Conservation (phyloP, 2,113 vertebrate genomes). For the Anhinga rufa region DNA sequence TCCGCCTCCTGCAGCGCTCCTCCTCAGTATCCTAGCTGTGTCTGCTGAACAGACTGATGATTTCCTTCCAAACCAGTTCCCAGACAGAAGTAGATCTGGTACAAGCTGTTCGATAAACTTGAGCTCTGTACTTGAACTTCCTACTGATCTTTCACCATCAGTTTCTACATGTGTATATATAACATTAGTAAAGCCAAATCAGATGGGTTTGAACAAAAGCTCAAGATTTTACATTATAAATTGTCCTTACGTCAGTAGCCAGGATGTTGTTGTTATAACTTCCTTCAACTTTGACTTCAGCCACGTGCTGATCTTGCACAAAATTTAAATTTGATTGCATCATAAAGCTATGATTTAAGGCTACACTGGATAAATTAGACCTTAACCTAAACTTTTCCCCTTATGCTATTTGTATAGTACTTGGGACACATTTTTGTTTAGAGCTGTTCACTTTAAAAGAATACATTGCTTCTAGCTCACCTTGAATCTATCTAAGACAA, state of each 20-base stretch:
- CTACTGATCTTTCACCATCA: not conserved
- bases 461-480: not conserved
- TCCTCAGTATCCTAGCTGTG: not conserved
- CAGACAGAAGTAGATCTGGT: not conserved
- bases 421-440: not conserved
- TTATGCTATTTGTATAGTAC: not conserved
- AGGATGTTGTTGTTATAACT: not conserved
- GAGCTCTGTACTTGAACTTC: not conserved
- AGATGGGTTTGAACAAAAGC: not conserved
- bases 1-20: not conserved
- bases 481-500: not conserved
- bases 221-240: conserved; percentile 18
- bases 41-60: not conserved
- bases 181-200: not conserved
- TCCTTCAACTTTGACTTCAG: conserved; percentile 5
- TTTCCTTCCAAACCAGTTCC: not conserved
- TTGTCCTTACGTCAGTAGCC: not conserved
- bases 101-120: not conserved
- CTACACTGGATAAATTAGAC: not conserved
- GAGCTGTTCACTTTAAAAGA: not conserved
- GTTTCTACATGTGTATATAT: not conserved
- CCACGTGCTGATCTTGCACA: not conserved
- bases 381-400: not conserved
- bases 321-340: conserved; percentile 7
- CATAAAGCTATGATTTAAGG: not conserved